Conservation (phyloP, 2,888 invertebrate genomes). For the Folsomia manolachei region DNA sequence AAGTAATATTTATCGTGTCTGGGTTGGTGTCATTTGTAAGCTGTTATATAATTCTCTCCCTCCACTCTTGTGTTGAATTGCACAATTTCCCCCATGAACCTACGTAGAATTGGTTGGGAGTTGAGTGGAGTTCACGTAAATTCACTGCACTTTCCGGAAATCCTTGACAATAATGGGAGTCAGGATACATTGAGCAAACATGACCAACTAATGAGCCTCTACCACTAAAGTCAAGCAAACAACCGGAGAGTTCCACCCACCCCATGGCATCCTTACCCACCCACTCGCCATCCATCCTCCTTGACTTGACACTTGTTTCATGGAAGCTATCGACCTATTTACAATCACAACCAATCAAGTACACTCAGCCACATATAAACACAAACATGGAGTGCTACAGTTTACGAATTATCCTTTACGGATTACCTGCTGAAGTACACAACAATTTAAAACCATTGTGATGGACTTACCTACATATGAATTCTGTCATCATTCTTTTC, state of each 20-base stretch:
- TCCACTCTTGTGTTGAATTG: no score
- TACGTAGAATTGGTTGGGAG: background rate
- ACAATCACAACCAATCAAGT: no score
- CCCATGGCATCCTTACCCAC: background rate
- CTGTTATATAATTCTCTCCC: background rate
- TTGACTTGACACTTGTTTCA: background rate
- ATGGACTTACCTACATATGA: no score
- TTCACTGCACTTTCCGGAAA: slow-evolving; percentile 12
- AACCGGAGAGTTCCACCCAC: background rate
- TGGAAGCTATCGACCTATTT: background rate
- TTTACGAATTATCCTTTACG: no score
- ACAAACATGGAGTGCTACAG: no score
- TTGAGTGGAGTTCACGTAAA: background rate
- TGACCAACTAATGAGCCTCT: slow-evolving; percentile 1
- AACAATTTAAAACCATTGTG: no score
- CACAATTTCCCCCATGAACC: background rate
- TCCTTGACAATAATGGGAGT: slow-evolving; percentile 20
- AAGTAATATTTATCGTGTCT: background rate
- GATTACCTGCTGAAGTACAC: no score
- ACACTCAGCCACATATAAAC: no score
- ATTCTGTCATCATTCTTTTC: no score
- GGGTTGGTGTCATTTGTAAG: background rate
- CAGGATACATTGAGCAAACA: background rate
- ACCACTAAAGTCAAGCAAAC: background rate
- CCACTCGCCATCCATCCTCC: background rate